phyloP scores from a whole-genome alignment of 37 sponge, comb jelly and placozoan genomes.

The Ephydatia muelleri region DNA sequence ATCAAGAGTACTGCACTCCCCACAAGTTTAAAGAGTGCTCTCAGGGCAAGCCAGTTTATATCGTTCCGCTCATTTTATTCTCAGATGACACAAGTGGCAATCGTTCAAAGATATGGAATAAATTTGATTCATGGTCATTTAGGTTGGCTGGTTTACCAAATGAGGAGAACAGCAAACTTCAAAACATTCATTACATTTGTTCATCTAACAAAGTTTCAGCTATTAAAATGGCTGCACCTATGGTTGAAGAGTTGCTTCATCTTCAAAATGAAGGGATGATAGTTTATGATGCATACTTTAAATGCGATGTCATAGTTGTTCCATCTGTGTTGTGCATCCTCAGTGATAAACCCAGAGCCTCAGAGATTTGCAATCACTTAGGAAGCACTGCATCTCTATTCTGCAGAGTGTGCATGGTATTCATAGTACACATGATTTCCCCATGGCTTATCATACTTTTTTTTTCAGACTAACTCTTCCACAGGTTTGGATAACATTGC shows the following conservation, averaged over 20 bases:
- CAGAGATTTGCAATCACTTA: conserved; percentile 32
- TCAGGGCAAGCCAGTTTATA: conserved; percentile 5
- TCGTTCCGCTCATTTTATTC: conserved; percentile 15
- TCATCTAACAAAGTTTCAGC: conserved; percentile 15
- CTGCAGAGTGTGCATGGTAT: conserved; percentile 19
- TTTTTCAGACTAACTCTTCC: background rate
- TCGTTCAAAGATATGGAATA: conserved; percentile 33
- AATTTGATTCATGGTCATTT: conserved; percentile 27
- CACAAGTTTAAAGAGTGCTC: conserved; percentile 8
- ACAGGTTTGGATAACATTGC: background rate
- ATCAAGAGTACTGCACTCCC: background rate
- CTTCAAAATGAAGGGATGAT: conserved; percentile 24
- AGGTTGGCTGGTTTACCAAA: conserved; percentile 22
- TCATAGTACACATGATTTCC: background rate
- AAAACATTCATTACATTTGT: too few species aligned
- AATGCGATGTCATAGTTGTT: conserved; percentile 23
- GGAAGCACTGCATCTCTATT: background rate
- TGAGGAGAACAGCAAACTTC: conserved; percentile 13
- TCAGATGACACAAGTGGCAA: conserved; percentile 34
- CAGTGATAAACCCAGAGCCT: conserved; percentile 26
- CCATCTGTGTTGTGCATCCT: conserved; percentile 29
- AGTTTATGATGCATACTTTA: conserved; percentile 35
- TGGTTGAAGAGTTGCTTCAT: conserved; percentile 17
- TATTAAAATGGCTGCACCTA: conserved; percentile 4
- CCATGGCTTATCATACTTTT: background rate